Base-by-base conservation (phyloP, 2,113 vertebrate genomes). In the Murina feae region DNA sequence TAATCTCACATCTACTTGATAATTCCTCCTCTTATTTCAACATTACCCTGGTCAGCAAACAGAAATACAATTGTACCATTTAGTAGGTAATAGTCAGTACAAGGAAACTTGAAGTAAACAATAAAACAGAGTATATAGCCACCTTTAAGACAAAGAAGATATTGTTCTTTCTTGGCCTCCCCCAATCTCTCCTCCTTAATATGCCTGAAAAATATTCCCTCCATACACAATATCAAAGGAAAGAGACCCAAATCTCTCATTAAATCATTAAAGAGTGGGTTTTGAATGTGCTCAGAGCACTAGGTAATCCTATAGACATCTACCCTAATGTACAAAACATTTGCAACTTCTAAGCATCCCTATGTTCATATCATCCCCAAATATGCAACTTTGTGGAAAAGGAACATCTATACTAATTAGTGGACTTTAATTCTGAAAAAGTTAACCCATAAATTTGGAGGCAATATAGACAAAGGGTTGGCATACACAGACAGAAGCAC, bases 21-120 rank as follows among this genome's bases (percentile, higher is more conserved):
- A 95, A 95, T 90, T 96, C n/a, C 65, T 93, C 84, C 55, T 89
- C 87, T 86, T 93, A 95, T 97, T 97, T 98, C 98, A 98, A 85
- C 93, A 95, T 72, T 82, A n/a, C 84, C n/a, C 55, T 76, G 44
- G 44, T 87, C 84, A 82, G 95, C 85, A 94, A 51, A 96, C 30
- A 89, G 39, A 97, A 97, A 79, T 49, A 91, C 6, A 97, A 75
- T 88, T 71, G 42, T 60, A 91, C 91, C 95, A 76, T 95, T 96
- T 90, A 69, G 49, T 75, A 65, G 35, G 53, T 81, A 63, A 39
- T 44, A 6, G 35, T 91, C 65, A 84, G 89, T 78, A 94, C 81
- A 80, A 92, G 95, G 93, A 96, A 96, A 53, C 51, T 87, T 69
- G 72, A 97, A 97, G 91, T 97, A 90, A 97, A 86, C 23, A 68